Evolutionary conservation across 2,797 vertebrate species (phyloP).

Genomic region (Carapus acus): DNA sequence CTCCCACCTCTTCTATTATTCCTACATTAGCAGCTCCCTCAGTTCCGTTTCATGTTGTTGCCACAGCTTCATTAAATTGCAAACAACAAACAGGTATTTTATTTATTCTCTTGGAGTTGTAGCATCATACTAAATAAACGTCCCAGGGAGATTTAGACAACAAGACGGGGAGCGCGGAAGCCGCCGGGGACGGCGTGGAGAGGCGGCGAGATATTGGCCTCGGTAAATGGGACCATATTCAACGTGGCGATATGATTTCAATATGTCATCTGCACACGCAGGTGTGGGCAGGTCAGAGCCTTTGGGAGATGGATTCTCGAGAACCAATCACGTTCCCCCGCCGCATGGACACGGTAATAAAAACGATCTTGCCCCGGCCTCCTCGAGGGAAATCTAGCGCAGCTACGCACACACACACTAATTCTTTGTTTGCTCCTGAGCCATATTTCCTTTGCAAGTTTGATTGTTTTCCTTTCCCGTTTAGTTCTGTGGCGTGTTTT

Average conservation of each 20-base stretch:
- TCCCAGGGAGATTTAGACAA: constrained; percentile 46
- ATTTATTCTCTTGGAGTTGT: constrained; percentile 56
- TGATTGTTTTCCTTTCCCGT: neutral
- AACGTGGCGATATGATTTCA: constrained; percentile 34
- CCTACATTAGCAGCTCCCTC: too few relatives aligned
- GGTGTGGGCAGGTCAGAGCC: too few relatives aligned
- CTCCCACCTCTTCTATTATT: too few relatives aligned
- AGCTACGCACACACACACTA: neutral
- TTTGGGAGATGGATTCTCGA: constrained; percentile 16
- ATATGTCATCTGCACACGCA: constrained; percentile 47
- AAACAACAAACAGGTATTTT: too few relatives aligned
- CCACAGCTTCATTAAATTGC: too few relatives aligned
- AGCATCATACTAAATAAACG: constrained; percentile 57
- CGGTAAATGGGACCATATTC: constrained; percentile 42
- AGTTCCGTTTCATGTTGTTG: too few relatives aligned
- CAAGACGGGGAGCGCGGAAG: constrained; percentile 37
- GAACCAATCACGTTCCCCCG: constrained; percentile 22
- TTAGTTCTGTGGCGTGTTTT: too few relatives aligned
- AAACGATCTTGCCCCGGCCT: constrained; percentile 19
- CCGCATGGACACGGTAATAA: constrained; percentile 20
- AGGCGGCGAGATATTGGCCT: constrained; percentile 45
- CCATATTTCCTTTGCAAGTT: constrained; percentile 2
- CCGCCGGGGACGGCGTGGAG: neutral
- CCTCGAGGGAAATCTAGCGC: constrained; percentile 33
- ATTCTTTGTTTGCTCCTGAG: constrained; percentile 14